These are phyloP conservation scores for Ceyx cyanopectus DNA, from an alignment of 2,113 vertebrate genomes.

Conservation along the genomic window DNA sequence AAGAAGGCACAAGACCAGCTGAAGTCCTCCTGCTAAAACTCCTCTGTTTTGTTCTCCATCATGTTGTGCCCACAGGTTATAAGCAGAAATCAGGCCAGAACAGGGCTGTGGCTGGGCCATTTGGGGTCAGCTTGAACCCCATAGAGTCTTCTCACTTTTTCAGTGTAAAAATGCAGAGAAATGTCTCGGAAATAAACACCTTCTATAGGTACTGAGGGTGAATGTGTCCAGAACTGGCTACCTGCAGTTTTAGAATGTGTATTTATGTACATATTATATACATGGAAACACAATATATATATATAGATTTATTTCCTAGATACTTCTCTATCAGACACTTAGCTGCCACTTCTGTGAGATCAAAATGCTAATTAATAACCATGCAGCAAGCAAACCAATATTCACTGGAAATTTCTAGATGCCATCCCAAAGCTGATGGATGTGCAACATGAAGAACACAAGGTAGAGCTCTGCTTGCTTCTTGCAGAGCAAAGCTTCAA, in stretches of 20 bases:
- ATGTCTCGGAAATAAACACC: neutral
- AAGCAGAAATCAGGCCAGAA: fast-evolving
- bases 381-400: neutral
- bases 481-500: neutral
- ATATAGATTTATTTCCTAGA: neutral
- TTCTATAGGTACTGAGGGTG: neutral
- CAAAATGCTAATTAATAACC: neutral
- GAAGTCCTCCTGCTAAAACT: neutral
- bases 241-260: neutral
- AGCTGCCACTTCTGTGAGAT: neutral
- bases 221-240: neutral
- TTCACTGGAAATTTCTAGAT: neutral
- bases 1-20: neutral
- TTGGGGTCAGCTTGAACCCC: neutral
- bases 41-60: neutral
- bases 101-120: neutral
- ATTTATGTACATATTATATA: neutral
- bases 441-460: neutral
- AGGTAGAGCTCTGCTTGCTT: neutral
- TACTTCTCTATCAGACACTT: neutral
- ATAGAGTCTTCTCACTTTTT: neutral
- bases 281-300: neutral
- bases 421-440: neutral
- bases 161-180: neutral
- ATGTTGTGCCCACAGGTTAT: neutral